A percentile compares a stretch with the other conserved stretches of the same genome.
Conservation (phyloP, 1,140 invertebrate species). For the Dinothrombium tinctorium region DNA sequence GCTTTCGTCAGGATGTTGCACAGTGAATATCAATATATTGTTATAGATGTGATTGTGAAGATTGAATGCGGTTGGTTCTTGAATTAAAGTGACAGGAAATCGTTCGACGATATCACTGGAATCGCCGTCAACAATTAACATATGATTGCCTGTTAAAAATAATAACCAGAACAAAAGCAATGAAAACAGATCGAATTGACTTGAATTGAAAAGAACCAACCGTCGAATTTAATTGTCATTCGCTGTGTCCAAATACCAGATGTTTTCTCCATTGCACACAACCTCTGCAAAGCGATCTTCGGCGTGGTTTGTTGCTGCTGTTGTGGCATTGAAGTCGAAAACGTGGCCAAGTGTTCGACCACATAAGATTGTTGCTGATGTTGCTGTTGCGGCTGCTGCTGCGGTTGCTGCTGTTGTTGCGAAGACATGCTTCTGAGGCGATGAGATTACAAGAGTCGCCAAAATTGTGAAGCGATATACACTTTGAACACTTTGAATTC, state of each 20-base stretch:
- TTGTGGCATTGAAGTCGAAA: constrained; percentile 51
- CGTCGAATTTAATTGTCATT: constrained; percentile 30
- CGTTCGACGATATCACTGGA: constrained; percentile 57
- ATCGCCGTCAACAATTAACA: constrained; percentile 12
- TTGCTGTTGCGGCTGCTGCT: too few relatives aligned
- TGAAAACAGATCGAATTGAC: background rate
- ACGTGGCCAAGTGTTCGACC: constrained; percentile 92
- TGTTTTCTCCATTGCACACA: constrained; percentile 85
- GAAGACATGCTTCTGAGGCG: too few relatives aligned
- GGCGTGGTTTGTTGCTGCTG: constrained; percentile 11
- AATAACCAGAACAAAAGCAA: background rate
- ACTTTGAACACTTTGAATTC: too few relatives aligned
- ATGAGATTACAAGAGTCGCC: too few relatives aligned
- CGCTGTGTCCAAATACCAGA: constrained; percentile 96
- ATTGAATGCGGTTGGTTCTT: constrained; percentile 88
- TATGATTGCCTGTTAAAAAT: constrained; percentile 27
- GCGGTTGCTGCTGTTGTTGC: too few relatives aligned
- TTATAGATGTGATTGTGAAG: constrained; percentile 89
- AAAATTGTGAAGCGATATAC: too few relatives aligned
- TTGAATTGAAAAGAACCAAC: background rate
- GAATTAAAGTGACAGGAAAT: constrained; percentile 71
- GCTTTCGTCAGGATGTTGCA: constrained; percentile 23
- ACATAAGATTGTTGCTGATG: too few relatives aligned
- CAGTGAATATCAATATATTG: constrained; percentile 91
- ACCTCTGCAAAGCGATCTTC: constrained; percentile 70